Percentiles rank a stretch among this genome's conserved stretches.
Evolutionary conservation across 2,888 invertebrate species (phyloP).

Genomic region (Limenitis camilla): DNA sequence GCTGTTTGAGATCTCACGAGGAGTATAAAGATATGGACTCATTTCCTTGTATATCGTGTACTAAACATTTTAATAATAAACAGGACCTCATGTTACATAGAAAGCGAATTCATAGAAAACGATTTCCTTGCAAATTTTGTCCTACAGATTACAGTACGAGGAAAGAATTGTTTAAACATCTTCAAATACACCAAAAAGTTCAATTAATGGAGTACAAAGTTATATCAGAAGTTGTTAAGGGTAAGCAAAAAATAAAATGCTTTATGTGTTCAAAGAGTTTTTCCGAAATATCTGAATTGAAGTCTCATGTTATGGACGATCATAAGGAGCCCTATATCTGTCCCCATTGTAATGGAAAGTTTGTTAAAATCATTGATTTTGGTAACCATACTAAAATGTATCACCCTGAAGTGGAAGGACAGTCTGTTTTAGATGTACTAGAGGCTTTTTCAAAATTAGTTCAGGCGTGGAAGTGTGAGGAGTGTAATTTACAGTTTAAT

Average conservation of each 20-base stretch:
- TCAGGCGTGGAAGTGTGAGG: constrained; percentile 69
- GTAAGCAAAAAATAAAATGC: constrained; percentile 57
- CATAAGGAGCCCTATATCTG: constrained; percentile 59
- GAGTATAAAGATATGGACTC: constrained; percentile 35
- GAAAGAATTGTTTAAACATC: constrained; percentile 60
- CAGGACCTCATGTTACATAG: constrained; percentile 48
- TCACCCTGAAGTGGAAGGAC: constrained; percentile 57
- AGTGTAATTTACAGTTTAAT: constrained; percentile 58
- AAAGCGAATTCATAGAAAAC: constrained; percentile 53
- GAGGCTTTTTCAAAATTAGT: constrained; percentile 61
- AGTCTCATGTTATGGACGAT: constrained; percentile 60
- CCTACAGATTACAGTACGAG: constrained; percentile 62
- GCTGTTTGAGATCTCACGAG: constrained; percentile 56
- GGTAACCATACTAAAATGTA: constrained; percentile 55
- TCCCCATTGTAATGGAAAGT: constrained; percentile 48
- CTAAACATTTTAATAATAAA: constrained; percentile 52
- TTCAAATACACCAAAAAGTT: constrained; percentile 61
- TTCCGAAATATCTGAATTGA: constrained; percentile 50
- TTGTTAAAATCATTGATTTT: constrained; percentile 57
- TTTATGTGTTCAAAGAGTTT: constrained; percentile 57
- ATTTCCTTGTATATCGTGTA: constrained; percentile 48
- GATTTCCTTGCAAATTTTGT: constrained; percentile 64
- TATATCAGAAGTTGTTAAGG: constrained; percentile 57
- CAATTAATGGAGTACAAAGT: constrained; percentile 67
- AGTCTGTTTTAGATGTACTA: constrained; percentile 56